Conservation (phyloP, 2,113 vertebrate species). For the Sapayoa aenigma region DNA sequence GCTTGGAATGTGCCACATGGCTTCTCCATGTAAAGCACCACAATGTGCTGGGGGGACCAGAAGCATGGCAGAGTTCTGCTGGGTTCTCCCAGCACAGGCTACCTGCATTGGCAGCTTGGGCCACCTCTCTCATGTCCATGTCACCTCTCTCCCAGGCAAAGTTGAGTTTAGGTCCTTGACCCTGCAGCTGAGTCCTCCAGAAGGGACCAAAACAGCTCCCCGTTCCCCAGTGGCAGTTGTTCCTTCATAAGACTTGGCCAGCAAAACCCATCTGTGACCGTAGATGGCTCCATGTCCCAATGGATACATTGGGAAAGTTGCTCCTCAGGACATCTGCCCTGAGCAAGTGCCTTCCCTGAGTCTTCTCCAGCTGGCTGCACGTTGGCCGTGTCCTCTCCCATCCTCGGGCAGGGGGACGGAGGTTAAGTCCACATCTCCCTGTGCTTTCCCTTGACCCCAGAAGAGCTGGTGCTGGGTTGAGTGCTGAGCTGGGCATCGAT, state of each 20-base stretch:
- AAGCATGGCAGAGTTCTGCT: not conserved
- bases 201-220: not conserved
- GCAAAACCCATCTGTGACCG: not conserved
- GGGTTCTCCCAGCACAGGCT: accelerated
- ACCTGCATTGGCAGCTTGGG: not conserved
- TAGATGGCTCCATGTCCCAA: conserved; percentile 22
- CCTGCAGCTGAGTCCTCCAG: not conserved
- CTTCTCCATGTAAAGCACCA: not conserved
- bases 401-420: not conserved
- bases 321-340: not conserved
- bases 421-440: conserved; percentile 40
- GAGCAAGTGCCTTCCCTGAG: not conserved
- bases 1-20: not conserved
- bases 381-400: not conserved
- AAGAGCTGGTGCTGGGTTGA: conserved; percentile 10
- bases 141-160: not conserved
- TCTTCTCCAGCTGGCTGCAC: not conserved
- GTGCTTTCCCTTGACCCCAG: conserved; percentile 9
- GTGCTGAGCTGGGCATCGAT: not conserved
- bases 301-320: not conserved
- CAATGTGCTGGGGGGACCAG: not conserved
- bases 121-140: not conserved
- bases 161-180: not conserved
- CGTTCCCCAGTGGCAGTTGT: not conserved
- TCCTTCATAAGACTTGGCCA: not conserved